Base-by-base conservation (phyloP, 2,113 vertebrate species). In the Mastomys coucha region DNA sequence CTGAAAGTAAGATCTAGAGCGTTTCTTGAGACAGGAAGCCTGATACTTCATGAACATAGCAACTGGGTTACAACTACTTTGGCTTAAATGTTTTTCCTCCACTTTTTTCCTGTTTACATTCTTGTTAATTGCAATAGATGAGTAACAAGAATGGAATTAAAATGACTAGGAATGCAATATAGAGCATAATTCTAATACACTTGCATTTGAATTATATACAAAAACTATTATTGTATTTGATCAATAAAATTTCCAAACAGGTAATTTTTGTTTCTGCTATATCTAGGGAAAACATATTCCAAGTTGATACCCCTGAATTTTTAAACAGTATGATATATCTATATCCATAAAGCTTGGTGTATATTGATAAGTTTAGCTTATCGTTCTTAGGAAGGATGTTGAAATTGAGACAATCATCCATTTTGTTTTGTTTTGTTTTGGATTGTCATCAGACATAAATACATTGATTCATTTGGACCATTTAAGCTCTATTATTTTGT, bases 371-470 rank as follows among this genome's bases (percentile, higher is more conserved):
- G 81, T 67, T 80, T 65, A 19, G 75, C 58, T 91, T 82, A 33
- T 80, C 11, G 31, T 85, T 69, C 56, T 87, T 86, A 75, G 0
- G 49, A 13, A 88, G 56, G 60, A 69, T 82, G 26, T n/a, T 96
- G 19, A 78, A 84, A 82, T 4, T 60, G 36, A 76, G n/a, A 16
- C 60, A 26, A 36, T 58, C 24, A 93, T 94, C 17, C 19, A 28
- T 63, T 93, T 88, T 94, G n/a, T 82, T 91, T 20, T 3, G n/a
- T n/a, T n/a, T n/a, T n/a, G n/a, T 10, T 93, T 95, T 91, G 24
- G 1, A 49, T 67, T 72, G 3, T 77, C 67, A 24, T 53, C 60
- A 49, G n/a, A 82, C 3, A 33, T 39, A 60, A 72, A 92, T 73
- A 31, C 53, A 4, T 84, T 81, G 19, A 87, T 3, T 51, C 51